Percentiles rank a stretch among this genome's conserved stretches.
phyloP scores from a whole-genome alignment of 1,140 invertebrate genomes.

The Magallana gigas region DNA sequence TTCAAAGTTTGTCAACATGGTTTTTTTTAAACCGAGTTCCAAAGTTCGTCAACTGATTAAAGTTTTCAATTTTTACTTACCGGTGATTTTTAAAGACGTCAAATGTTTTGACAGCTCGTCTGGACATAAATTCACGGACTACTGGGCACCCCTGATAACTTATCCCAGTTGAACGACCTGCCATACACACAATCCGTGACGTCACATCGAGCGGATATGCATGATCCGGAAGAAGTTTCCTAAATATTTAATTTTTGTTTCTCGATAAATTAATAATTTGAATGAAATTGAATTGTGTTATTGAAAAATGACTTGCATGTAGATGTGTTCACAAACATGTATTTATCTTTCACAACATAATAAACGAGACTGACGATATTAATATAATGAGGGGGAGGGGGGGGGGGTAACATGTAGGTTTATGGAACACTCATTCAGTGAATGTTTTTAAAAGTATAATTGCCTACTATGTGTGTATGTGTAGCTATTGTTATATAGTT shows the following conservation, averaged over 20 bases:
- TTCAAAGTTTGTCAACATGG: background rate
- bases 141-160: background rate
- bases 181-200: slow-evolving; percentile 21
- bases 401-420: no score
- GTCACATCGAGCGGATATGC: slow-evolving; percentile 10
- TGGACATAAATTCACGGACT: background rate
- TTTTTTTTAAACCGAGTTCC: background rate
- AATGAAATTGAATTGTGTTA: no score
- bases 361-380: no score
- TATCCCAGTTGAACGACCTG: slow-evolving; percentile 32
- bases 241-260: background rate
- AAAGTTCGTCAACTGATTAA: background rate
- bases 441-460: no score
- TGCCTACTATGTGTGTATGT: no score
- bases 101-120: background rate
- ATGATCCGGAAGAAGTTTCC: slow-evolving; percentile 13
- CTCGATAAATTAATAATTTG: no score
- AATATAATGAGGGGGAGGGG: no score
- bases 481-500: no score
- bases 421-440: no score
- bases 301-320: no score
- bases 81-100: background rate
- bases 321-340: no score
- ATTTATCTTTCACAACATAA: no score
- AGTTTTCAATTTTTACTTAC: background rate